These are phyloP conservation scores for Platycheirus rosarum DNA, from an alignment of 2,888 invertebrate species.

Conservation along the genomic window DNA sequence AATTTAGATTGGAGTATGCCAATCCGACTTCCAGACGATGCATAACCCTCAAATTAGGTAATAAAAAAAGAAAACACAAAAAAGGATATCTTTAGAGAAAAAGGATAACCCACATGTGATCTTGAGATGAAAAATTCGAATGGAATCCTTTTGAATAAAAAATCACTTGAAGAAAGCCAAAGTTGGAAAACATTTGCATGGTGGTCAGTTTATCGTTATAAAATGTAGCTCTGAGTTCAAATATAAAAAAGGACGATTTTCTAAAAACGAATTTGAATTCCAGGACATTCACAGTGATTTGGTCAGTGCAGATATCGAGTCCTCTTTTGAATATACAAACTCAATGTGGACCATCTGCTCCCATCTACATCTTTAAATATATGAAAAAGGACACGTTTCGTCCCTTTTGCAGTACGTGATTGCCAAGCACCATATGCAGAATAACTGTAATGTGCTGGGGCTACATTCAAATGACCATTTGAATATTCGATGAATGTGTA, in stretches of 20 bases:
- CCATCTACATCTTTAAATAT: not conserved
- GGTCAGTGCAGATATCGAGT: slow-evolving; percentile 23
- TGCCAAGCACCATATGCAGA: slow-evolving; percentile 61
- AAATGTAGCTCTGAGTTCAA: no score
- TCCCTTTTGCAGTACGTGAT: slow-evolving; percentile 67
- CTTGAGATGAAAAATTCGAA: slow-evolving; percentile 46
- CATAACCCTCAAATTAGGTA: slow-evolving; percentile 66
- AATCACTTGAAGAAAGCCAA: slow-evolving; percentile 37
- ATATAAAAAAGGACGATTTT: slow-evolving; percentile 26
- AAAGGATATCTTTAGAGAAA: slow-evolving; percentile 11
- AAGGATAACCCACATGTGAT: slow-evolving; percentile 56
- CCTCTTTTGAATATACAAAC: slow-evolving; percentile 44
- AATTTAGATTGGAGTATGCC: slow-evolving; percentile 57
- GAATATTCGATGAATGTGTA: slow-evolving; percentile 73
- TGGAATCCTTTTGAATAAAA: slow-evolving; percentile 63
- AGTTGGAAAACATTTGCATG: slow-evolving; percentile 61
- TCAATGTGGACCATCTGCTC: slow-evolving; percentile 55
- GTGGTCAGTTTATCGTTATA: slow-evolving; percentile 26
- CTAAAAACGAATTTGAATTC: slow-evolving; percentile 61
- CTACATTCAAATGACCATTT: slow-evolving; percentile 65
- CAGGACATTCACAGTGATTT: slow-evolving; percentile 67
- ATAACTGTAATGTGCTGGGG: slow-evolving; percentile 37
- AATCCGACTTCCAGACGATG: slow-evolving; percentile 34
- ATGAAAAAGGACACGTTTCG: slow-evolving; percentile 57
- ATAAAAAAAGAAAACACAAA: slow-evolving; percentile 50